These are phyloP conservation scores for Sciurus vulgaris DNA, from an alignment of 2,797 vertebrate genomes.

Conservation along the genomic window DNA sequence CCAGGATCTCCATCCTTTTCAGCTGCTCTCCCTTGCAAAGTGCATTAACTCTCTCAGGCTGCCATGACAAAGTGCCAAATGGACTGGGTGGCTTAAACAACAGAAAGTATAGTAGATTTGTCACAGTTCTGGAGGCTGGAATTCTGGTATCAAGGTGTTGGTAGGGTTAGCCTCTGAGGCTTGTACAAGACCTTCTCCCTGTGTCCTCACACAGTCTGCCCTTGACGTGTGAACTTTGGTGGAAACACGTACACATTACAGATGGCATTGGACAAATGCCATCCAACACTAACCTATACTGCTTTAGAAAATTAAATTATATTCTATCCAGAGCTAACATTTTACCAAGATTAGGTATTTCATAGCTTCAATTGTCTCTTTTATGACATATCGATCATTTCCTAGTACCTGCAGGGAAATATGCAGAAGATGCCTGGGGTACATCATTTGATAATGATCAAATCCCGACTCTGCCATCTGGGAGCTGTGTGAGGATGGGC, in stretches of 20 bases:
- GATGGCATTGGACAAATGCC: background rate
- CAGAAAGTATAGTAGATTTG: background rate
- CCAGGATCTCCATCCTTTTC: background rate
- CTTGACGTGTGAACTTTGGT: background rate
- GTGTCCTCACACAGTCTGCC: too few relatives aligned
- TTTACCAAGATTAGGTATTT: background rate
- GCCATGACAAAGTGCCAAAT: too few relatives aligned
- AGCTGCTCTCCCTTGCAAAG: background rate
- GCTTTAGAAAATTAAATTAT: background rate
- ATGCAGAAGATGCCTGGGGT: background rate
- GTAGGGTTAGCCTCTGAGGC: background rate
- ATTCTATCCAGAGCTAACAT: background rate
- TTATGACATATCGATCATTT: background rate
- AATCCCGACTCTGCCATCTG: background rate
- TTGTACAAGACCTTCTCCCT: background rate
- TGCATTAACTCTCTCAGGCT: background rate
- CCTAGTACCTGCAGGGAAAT: background rate
- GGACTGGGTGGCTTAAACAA: background rate
- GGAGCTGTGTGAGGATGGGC: background rate
- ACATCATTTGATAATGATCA: accelerated
- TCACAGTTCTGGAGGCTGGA: background rate
- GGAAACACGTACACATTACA: background rate
- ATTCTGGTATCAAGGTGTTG: background rate
- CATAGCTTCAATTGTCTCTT: background rate
- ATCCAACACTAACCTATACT: background rate